Percentiles rank a stretch among this genome's conserved stretches.
phyloP scores from a whole-genome alignment of 1,140 invertebrate species.

The Trinorchestia longiramus region DNA sequence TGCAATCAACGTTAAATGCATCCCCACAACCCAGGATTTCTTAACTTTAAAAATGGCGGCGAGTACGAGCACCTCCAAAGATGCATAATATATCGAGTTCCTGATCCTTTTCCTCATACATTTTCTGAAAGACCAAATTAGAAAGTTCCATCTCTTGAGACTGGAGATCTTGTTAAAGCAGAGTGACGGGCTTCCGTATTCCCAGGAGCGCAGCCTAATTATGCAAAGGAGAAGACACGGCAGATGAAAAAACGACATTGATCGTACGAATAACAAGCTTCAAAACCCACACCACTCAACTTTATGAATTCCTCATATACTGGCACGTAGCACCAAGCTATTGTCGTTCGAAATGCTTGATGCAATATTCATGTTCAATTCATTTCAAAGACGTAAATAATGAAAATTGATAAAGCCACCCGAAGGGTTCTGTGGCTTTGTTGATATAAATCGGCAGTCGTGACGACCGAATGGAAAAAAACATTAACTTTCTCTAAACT shows the following conservation, averaged over 20 bases:
- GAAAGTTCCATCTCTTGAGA: slow-evolving; percentile 13
- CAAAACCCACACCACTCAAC: not conserved
- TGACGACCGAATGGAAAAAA: no score
- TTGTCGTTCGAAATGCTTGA: not conserved
- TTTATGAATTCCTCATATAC: not conserved
- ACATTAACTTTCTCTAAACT: no score
- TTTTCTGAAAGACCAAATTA: slow-evolving; percentile 22
- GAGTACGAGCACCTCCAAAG: not conserved
- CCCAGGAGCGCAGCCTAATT: not conserved
- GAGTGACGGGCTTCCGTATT: slow-evolving; percentile 8
- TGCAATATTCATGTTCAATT: not conserved
- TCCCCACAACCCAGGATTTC: not conserved
- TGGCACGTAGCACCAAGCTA: not conserved
- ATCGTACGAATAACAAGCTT: not conserved
- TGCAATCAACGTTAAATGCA: slow-evolving; percentile 10
- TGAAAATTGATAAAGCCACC: not conserved
- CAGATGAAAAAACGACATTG: not conserved
- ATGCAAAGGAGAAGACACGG: slow-evolving; percentile 26
- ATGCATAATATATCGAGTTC: slow-evolving; percentile 29
- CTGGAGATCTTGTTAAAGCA: slow-evolving; percentile 40
- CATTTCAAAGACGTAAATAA: not conserved
- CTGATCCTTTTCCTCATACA: not conserved
- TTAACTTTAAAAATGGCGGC: not conserved
- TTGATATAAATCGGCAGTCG: no score
- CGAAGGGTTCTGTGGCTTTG: not conserved